phyloP scores from a whole-genome alignment of 2,113 vertebrate species.

The Oplegnathus fasciatus region DNA sequence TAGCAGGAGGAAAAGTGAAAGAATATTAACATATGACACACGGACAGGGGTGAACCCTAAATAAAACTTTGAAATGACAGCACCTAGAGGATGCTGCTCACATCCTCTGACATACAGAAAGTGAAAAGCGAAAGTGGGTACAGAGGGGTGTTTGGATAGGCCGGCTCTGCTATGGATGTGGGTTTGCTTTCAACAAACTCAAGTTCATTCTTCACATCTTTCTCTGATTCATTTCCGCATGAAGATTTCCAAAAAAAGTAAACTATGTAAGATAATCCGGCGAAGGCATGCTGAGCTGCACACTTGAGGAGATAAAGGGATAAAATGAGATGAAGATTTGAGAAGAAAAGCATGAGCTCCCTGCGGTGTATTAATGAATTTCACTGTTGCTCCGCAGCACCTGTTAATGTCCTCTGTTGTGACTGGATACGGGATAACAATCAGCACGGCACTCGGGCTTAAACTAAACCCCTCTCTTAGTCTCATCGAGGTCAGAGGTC shows the following conservation, averaged over 20 bases:
- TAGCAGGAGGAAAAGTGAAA: constrained; percentile 20
- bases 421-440: constrained; percentile 55
- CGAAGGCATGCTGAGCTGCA: constrained; percentile 4
- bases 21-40: not conserved
- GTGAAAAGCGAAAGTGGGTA: not conserved
- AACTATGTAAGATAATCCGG: constrained; percentile 33
- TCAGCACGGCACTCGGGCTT: constrained; percentile 42
- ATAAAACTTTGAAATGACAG: constrained; percentile 29
- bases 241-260: constrained; percentile 52
- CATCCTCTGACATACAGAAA: not conserved
- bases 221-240: not conserved
- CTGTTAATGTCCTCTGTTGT: constrained; percentile 59
- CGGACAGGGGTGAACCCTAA: constrained; percentile 2
- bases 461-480: constrained; percentile 35
- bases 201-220: not conserved
- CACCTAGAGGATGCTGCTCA: constrained; percentile 16
- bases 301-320: constrained; percentile 37
- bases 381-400: constrained; percentile 53
- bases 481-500: constrained; percentile 62
- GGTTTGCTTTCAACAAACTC: not conserved
- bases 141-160: not conserved
- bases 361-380: constrained; percentile 40
- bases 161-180: not conserved
- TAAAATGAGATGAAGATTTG: constrained; percentile 33
- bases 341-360: constrained; percentile 18